Conservation (phyloP, 2,113 vertebrate genomes). For the Catagonus wagneri region DNA sequence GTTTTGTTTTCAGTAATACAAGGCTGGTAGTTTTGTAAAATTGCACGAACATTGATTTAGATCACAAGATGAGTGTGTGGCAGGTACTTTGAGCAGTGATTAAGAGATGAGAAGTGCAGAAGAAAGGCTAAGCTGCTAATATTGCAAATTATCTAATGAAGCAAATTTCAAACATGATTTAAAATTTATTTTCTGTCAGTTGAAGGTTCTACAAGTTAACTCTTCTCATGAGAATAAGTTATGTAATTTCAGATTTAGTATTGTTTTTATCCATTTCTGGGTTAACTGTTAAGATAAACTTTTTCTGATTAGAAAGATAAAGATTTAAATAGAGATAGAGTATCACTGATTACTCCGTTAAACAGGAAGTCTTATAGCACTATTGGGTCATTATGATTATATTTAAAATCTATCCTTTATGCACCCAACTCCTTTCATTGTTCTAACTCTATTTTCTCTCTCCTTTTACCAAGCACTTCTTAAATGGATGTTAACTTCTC, state of each 20-base stretch:
- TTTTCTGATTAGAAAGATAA: conserved; percentile 18
- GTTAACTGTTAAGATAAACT: conserved; percentile 23
- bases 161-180: background rate
- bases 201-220: background rate
- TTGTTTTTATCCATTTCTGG: conserved; percentile 14
- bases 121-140: conserved; percentile 1
- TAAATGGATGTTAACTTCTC: background rate
- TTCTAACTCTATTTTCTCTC: background rate
- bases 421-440: background rate
- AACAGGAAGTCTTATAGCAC: background rate
- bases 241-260: background rate
- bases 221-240: background rate
- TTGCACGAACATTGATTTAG: background rate
- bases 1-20: conserved; percentile 58
- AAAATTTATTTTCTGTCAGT: background rate
- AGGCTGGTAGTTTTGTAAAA: conserved; percentile 12
- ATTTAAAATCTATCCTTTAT: background rate
- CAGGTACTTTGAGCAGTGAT: background rate
- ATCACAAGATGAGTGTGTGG: background rate
- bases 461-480: background rate
- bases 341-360: background rate
- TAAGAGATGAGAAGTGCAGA: background rate
- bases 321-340: conserved; percentile 14
- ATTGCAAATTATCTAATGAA: background rate
- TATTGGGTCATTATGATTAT: background rate